Evolutionary conservation across 1,140 invertebrate genomes (phyloP).

Genomic region (Meteorus sp.): DNA sequence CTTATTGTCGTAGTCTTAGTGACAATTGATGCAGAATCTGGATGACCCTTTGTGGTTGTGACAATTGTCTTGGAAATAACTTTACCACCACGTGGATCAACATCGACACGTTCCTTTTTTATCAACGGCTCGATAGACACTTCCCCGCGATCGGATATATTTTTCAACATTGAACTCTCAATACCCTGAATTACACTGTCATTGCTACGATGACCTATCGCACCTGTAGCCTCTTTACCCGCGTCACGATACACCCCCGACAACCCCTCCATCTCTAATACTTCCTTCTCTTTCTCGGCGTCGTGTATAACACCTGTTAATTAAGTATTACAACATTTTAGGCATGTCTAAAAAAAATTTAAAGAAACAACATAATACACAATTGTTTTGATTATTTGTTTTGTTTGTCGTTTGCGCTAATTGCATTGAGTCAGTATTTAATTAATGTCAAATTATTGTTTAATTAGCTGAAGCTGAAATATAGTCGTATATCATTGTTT

Average conservation of each 20-base stretch:
- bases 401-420: conserved; percentile 42
- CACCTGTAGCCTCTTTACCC: conserved; percentile 53
- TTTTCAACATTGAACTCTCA: conserved; percentile 21
- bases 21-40: conserved; percentile 31
- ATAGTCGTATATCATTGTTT: conserved; percentile 49
- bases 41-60: conserved; percentile 32
- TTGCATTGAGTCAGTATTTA: conserved; percentile 4
- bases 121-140: conserved; percentile 40
- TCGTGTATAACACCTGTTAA: conserved; percentile 61
- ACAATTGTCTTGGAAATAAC: conserved; percentile 33
- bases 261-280: conserved; percentile 59
- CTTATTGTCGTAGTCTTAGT: conserved; percentile 39
- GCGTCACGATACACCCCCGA: conserved; percentile 57
- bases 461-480: conserved; percentile 58
- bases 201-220: conserved; percentile 35
- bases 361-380: conserved; percentile 38
- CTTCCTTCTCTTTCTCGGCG: conserved; percentile 59
- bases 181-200: conserved; percentile 20
- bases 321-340: conserved; percentile 59
- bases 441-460: conserved; percentile 38
- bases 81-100: conserved; percentile 32
- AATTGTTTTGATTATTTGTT: conserved; percentile 43
- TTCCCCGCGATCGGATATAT: conserved; percentile 12
- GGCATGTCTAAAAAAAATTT: conserved; percentile 49
- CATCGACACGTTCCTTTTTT: conserved; percentile 35